Percentiles rank a stretch among this genome's conserved stretches.
These are phyloP conservation scores for Crypturellus undulatus DNA, from an alignment of 2,113 vertebrate species.

Conservation along the genomic window DNA sequence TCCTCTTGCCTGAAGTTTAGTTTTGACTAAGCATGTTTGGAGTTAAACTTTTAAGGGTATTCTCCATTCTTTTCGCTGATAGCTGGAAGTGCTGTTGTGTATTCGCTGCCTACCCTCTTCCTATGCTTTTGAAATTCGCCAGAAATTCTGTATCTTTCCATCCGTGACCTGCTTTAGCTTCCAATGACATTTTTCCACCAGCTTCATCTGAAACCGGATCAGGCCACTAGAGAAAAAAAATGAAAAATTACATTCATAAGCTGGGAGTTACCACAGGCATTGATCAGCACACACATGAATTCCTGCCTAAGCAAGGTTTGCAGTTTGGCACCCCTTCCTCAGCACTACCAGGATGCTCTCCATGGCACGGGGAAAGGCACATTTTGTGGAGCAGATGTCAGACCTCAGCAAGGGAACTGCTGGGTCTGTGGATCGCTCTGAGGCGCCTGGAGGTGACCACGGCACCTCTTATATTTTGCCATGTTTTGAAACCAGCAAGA, in stretches of 20 bases:
- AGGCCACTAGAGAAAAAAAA: background rate
- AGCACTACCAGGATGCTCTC: background rate
- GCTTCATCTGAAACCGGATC: constrained; percentile 20
- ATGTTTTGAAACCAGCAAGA: background rate
- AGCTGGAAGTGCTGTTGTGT: background rate
- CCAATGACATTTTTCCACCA: background rate
- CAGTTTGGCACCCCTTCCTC: background rate
- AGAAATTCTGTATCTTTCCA: constrained; percentile 2
- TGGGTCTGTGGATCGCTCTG: background rate
- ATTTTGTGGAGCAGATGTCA: background rate
- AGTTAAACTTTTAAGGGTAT: background rate
- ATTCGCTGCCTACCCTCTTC: background rate
- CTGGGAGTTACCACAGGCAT: background rate
- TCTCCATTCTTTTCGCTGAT: background rate
- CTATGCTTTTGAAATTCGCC: background rate
- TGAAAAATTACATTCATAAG: constrained; percentile 14
- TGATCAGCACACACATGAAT: background rate
- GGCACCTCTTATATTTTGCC: background rate
- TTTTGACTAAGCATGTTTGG: background rate
- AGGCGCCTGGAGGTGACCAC: background rate
- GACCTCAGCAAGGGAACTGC: background rate
- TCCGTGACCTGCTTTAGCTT: constrained; percentile 10
- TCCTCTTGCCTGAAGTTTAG: background rate
- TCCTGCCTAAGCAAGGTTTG: background rate
- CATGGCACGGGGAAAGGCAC: background rate